Percentiles rank a stretch among this genome's conserved stretches.
Evolutionary conservation across 2,113 vertebrate genomes (phyloP).

Genomic region (Heptranchias perlo): DNA sequence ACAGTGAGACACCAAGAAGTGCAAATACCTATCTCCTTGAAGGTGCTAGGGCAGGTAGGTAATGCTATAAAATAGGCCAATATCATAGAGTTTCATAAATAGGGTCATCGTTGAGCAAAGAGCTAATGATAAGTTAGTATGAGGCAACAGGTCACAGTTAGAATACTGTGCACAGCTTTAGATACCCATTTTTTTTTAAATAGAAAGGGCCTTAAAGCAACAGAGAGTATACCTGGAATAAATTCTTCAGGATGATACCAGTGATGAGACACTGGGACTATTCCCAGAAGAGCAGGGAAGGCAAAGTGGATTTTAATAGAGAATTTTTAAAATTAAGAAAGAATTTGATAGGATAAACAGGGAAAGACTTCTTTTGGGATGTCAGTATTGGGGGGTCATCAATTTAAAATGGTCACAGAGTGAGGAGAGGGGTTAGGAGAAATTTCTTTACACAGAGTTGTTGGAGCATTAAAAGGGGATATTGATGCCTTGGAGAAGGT

Average conservation of each 20-base stretch:
- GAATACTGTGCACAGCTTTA: not conserved
- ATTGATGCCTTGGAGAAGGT: too few species aligned
- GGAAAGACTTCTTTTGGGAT: too few species aligned
- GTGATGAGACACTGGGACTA: not conserved
- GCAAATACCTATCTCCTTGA: not conserved
- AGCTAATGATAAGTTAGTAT: not conserved
- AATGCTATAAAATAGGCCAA: not conserved
- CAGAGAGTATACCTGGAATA: not conserved
- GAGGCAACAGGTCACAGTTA: not conserved
- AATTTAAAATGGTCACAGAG: too few species aligned
- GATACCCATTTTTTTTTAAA: not conserved
- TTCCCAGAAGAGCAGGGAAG: not conserved
- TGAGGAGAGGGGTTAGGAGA: too few species aligned
- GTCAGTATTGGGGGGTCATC: too few species aligned
- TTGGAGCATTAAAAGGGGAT: too few species aligned
- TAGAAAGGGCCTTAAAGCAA: not conserved
- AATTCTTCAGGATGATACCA: not conserved
- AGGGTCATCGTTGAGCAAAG: not conserved
- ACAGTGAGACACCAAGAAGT: not conserved
- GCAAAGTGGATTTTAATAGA: not conserved
- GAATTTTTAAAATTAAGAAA: too few species aligned
- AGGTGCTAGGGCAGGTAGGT: not conserved
- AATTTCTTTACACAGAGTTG: too few species aligned
- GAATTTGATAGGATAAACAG: too few species aligned
- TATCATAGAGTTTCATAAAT: not conserved